Percentiles rank a stretch among this genome's conserved stretches.
Conservation (phyloP, 2,888 invertebrate species). For the Opisthograptis luteolata region DNA sequence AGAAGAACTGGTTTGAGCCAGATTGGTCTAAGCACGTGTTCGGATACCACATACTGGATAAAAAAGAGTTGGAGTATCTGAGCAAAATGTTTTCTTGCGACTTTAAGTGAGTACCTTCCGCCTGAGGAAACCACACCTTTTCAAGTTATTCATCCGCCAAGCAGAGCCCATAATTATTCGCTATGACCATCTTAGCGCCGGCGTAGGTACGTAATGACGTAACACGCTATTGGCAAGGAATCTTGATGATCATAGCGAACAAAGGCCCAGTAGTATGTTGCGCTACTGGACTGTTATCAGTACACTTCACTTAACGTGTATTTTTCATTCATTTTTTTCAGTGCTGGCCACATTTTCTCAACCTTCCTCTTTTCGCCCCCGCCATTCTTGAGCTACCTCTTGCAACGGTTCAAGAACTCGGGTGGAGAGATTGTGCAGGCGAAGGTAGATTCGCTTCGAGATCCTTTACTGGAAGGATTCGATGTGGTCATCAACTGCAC, state of each 20-base stretch:
- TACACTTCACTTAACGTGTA: too few species aligned
- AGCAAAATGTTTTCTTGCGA: conserved; percentile 48
- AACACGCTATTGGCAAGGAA: too few species aligned
- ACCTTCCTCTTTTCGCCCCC: conserved; percentile 88
- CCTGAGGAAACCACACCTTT: too few species aligned
- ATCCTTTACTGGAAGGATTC: conserved; percentile 79
- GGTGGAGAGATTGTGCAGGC: conserved; percentile 84
- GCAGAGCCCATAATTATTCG: too few species aligned
- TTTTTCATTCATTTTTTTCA: too few species aligned
- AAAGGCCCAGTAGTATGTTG: too few species aligned
- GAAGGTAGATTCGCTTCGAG: conserved; percentile 53
- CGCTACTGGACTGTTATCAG: too few species aligned
- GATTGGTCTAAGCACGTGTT: conserved; percentile 58
- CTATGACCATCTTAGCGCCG: too few species aligned
- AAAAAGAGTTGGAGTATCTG: conserved; percentile 53
- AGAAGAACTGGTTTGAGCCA: conserved; percentile 33
- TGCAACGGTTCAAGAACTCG: conserved; percentile 82
- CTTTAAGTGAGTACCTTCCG: conserved; percentile 55
- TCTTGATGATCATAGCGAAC: too few species aligned
- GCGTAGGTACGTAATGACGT: too few species aligned
- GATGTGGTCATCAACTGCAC: conserved; percentile 92
- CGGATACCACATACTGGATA: conserved; percentile 55
- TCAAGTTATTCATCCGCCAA: too few species aligned
- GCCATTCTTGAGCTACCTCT: conserved; percentile 87
- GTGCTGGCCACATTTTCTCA: conserved; percentile 86